Evolutionary conservation across 2,888 invertebrate species (phyloP), one percentile per base, ranked within the genome.

Genomic region (Drosophila peninsularis): DNA sequence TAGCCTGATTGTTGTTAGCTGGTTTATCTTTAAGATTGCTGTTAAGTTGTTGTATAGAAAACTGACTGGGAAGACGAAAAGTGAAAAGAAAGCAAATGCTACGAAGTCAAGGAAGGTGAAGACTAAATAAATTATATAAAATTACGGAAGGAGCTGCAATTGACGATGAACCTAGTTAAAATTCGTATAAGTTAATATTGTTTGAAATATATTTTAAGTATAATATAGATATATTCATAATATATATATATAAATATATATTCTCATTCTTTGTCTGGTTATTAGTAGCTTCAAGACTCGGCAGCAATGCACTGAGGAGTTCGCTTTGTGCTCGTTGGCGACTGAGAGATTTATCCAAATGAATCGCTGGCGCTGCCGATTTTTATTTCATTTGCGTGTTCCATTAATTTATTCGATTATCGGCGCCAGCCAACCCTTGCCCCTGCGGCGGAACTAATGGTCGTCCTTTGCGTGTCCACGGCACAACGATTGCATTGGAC

Each of bases 321-420:
- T 24, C 24, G 36, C 37, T 72, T 67, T 72, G 63, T 64, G 50
- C 57, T 30, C 42, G 41, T 21, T 63, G 66, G n/a, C 14, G 41
- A 30, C 21, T 56, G 71, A 61, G 62, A 75, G 68, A 81, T 81
- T 80, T 81, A 78, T 78, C 62, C 71, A 69, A 78, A 67, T 63
- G 84, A 80, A 83, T 83, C 66, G 75, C 61, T 64, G 67, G 64
- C 63, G 55, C 39, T 62, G 79, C 19, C 71, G 75, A 86, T 82
- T 76, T 80, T 79, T 82, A 82, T 85, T 82, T 82, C 82, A 71
- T 76, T 76, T 82, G 78, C 75, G 80, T 81, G 77, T 75, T 71
- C 61, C 83, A 78, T 83, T 83, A 86, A 83, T 83, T 82, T 74
- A 83, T 86, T 83, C 83, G 83, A 83, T 83, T 86, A 86, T 78